phyloP scores from a whole-genome alignment of 1,140 invertebrate genomes.

The Anoplolepis gracilipes region DNA sequence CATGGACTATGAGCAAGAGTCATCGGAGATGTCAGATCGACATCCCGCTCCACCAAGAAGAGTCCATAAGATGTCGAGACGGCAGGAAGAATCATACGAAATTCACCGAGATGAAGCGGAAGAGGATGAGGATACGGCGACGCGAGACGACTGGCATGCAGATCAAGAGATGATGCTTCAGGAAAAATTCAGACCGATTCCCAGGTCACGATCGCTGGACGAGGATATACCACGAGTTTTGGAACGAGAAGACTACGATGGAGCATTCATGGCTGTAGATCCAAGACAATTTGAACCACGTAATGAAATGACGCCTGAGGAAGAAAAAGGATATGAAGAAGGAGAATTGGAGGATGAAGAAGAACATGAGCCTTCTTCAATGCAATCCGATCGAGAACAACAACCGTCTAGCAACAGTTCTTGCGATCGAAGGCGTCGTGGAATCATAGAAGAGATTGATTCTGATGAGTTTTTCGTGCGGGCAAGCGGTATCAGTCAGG shows the following conservation, averaged over 20 bases:
- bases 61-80: conserved; percentile 55
- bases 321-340: conserved; percentile 49
- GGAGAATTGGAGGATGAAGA: conserved; percentile 74
- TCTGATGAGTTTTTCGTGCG: conserved; percentile 94
- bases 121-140: conserved; percentile 30
- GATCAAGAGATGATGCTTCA: conserved; percentile 43
- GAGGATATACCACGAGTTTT: conserved; percentile 41
- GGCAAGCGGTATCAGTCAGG: conserved; percentile 92
- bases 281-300: conserved; percentile 73
- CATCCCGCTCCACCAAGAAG: conserved; percentile 35
- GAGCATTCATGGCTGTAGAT: conserved; percentile 77
- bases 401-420: conserved; percentile 85
- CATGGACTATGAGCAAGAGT: conserved; percentile 75
- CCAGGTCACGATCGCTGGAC: conserved; percentile 59
- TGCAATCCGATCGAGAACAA: conserved; percentile 83
- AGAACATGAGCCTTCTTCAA: conserved; percentile 71
- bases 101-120: neutral
- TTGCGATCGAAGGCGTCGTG: conserved; percentile 85
- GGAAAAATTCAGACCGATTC: conserved; percentile 53
- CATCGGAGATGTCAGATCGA: conserved; percentile 56
- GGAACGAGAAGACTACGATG: conserved; percentile 67
- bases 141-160: conserved; percentile 47
- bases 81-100: conserved; percentile 75
- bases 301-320: conserved; percentile 55
- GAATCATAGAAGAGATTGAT: conserved; percentile 93